Percentiles rank a stretch among this genome's conserved stretches.
phyloP scores from a whole-genome alignment of 2,113 vertebrate genomes.

The Phalacrocorax carbo region DNA sequence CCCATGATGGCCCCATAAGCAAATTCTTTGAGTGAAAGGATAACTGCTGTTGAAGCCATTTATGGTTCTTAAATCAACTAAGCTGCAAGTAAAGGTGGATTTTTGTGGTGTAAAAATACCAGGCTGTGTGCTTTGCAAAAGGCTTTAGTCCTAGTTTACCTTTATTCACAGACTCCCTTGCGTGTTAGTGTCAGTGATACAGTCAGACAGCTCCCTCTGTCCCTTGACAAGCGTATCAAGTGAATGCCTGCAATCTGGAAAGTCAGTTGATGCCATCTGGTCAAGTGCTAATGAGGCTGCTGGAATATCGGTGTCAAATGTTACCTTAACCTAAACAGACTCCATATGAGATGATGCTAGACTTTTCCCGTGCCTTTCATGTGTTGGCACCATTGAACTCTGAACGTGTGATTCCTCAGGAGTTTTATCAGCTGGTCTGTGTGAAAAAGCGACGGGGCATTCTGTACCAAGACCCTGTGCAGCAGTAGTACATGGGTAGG shows the following conservation, averaged over 20 bases:
- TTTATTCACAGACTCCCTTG: neutral
- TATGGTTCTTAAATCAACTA: neutral
- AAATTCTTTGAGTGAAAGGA: neutral
- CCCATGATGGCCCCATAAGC: neutral
- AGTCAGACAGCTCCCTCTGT: conserved; percentile 18
- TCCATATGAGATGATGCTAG: neutral
- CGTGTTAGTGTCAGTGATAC: conserved; percentile 5
- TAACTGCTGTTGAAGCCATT: neutral
- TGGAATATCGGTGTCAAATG: conserved; percentile 31
- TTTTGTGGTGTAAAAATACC: neutral
- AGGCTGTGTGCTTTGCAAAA: neutral
- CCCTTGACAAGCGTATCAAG: conserved; percentile 26
- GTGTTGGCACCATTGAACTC: neutral
- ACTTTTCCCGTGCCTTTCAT: neutral
- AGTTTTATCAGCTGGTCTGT: neutral
- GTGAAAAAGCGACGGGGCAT: neutral
- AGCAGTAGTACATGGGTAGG: neutral
- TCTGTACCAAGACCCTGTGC: neutral
- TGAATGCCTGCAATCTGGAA: conserved; percentile 56
- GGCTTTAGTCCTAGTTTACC: neutral
- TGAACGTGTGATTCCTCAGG: neutral
- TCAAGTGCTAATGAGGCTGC: conserved; percentile 53
- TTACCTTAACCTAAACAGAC: conserved; percentile 26
- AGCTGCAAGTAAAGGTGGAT: neutral
- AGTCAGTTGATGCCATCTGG: conserved; percentile 58